Percentiles rank a stretch among this genome's conserved stretches.
Evolutionary conservation across 2,888 invertebrate genomes (phyloP).

Genomic region (Podotricha telesiphe): DNA sequence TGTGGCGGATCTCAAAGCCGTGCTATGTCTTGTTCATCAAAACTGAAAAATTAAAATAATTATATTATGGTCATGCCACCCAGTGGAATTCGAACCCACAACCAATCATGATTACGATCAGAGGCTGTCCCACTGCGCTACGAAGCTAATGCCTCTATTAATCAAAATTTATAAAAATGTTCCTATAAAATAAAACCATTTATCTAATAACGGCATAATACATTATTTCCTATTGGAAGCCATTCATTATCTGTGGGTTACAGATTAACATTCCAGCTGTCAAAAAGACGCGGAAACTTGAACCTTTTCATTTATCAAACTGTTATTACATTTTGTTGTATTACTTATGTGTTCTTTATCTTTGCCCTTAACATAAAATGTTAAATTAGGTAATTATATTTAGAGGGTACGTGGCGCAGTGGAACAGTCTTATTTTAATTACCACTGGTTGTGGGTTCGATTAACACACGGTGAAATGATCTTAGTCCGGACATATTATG

Average conservation of each 20-base stretch:
- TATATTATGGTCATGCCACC: too few relatives aligned
- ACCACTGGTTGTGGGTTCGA: too few relatives aligned
- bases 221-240: constrained; percentile 3
- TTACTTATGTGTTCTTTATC: background rate
- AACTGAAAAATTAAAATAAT: too few relatives aligned
- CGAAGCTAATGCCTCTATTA: too few relatives aligned
- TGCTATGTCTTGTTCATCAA: too few relatives aligned
- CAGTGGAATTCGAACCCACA: too few relatives aligned
- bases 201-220: constrained; percentile 17
- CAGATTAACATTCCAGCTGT: constrained; percentile 25
- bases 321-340: background rate
- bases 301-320: constrained; percentile 14
- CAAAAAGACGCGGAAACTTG: constrained; percentile 18
- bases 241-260: constrained; percentile 17
- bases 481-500: too few relatives aligned
- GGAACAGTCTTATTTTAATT: too few relatives aligned
- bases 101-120: too few relatives aligned
- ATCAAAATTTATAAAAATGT: background rate
- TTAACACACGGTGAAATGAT: too few relatives aligned
- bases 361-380: background rate
- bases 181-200: constrained; percentile 5
- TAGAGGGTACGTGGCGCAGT: background rate
- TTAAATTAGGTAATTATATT: background rate
- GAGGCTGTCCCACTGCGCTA: too few relatives aligned
- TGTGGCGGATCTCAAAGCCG: too few relatives aligned